Percentiles rank a stretch among this genome's conserved stretches.
phyloP scores from a whole-genome alignment of 2,113 vertebrate species.

The Zapus hudsonius region DNA sequence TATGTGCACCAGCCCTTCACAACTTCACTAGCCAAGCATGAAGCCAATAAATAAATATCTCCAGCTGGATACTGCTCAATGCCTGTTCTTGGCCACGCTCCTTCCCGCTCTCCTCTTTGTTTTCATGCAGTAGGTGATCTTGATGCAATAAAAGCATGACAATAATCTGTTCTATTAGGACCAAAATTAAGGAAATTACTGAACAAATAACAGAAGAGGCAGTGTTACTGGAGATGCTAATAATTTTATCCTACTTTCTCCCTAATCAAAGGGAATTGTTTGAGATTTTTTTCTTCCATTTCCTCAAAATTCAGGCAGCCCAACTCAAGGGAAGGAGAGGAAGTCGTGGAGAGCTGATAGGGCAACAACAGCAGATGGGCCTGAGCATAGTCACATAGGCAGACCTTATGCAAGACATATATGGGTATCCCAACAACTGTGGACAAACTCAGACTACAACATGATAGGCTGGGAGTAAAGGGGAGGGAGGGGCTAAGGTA shows the following conservation, averaged over 20 bases:
- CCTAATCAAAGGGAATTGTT: conserved; percentile 66
- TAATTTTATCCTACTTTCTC: conserved; percentile 65
- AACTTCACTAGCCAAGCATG: conserved; percentile 51
- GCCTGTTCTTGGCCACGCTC: neutral
- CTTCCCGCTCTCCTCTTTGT: conserved; percentile 61
- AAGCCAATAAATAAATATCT: conserved; percentile 60
- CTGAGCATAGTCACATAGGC: neutral
- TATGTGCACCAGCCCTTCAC: neutral
- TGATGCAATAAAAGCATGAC: conserved; percentile 83
- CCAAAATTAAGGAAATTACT: conserved; percentile 81
- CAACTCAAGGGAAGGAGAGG: neutral
- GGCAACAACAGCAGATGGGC: neutral
- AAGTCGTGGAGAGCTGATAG: neutral
- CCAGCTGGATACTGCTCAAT: conserved; percentile 63
- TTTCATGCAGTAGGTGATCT: conserved; percentile 79
- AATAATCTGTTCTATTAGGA: conserved; percentile 83
- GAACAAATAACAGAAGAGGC: conserved; percentile 75
- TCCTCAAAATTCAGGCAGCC: conserved; percentile 40
- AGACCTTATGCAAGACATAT: neutral
- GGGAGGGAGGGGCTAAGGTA: neutral
- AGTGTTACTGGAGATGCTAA: conserved; percentile 72
- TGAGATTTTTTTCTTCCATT: neutral
- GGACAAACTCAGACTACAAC: neutral
- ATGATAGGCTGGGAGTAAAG: neutral
- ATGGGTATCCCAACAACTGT: neutral